phyloP scores from a whole-genome alignment of 2,113 vertebrate species.

The Megaceryle torquata region DNA sequence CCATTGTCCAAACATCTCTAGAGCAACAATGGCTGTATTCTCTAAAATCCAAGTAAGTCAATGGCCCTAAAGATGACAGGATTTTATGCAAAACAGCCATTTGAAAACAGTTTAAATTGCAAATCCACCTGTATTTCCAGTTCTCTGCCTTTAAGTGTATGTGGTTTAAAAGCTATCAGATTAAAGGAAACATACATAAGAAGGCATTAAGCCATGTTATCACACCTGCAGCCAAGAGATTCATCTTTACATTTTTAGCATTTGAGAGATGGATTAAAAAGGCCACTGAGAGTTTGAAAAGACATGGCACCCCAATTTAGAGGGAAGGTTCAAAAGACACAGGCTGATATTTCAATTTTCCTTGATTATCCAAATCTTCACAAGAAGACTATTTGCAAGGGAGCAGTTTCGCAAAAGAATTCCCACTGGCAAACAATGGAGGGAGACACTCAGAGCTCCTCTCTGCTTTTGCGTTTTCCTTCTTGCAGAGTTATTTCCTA shows the following conservation, averaged over 20 bases:
- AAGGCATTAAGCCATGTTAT: neutral
- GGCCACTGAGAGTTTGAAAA: neutral
- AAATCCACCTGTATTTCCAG: conserved; percentile 24
- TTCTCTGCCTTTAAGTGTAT: neutral
- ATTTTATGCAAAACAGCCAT: neutral
- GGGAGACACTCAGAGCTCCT: neutral
- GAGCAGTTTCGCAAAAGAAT: neutral
- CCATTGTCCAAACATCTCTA: conserved; percentile 10
- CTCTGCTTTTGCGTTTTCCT: neutral
- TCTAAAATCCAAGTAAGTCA: neutral
- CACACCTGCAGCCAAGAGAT: neutral
- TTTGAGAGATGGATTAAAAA: neutral
- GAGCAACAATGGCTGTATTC: conserved; percentile 9
- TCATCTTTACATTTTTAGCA: neutral
- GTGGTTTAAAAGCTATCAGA: neutral
- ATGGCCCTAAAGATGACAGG: conserved; percentile 1
- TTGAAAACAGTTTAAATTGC: conserved; percentile 3
- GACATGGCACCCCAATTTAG: neutral
- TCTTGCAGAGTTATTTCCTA: neutral
- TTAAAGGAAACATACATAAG: neutral
- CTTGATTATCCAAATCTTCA: neutral
- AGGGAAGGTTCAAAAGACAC: neutral
- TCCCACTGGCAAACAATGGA: neutral
- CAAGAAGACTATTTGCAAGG: neutral
- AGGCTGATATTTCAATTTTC: neutral